Base-by-base conservation (phyloP, 1,140 invertebrate genomes). In the Drosophila pseudoananassae region DNA sequence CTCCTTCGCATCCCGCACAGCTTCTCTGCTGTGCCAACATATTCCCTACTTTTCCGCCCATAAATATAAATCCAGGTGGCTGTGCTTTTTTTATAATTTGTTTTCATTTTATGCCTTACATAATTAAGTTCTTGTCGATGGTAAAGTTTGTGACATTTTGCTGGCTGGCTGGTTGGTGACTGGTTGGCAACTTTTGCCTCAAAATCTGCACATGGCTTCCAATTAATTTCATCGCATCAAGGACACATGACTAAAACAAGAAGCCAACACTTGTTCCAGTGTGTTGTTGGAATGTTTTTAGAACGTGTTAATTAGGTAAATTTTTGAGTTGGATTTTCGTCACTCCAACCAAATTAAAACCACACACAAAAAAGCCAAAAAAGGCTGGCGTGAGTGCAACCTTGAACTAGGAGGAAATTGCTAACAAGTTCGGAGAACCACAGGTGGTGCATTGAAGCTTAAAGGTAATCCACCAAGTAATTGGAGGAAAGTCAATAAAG, bases 111-210 rank as follows among this genome's bases (percentile, higher is more conserved):
- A 40, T 64, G 52, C 53, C 56, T 56, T 65, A 56, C 71, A 75
- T 74, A 74, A 75, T 75, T 75, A 65, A 75, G 58, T 65, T 33
- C 36, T 40, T 56, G 58, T 74, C 70, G 59, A 74, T 51, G 54
- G 46, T 15, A 46, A 74, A 72, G 50, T 61, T 73, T 71, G 15
- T 73, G 45, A 63, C 50, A 64, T 50, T 55, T 25, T 43, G 29
- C 36, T 46, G 15, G 29, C 47, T 53, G 58, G 38, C 29, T 45
- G 25, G 60, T 29, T 17, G 29, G n/a, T 25, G 27, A n/a, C 33
- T 15, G 33, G 31, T 58, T 33, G 31, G 43, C 51, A 71, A 71
- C 65, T 74, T 74, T 63, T 38, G 57, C 25, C 27, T 38, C 12
- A 68, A 68, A 29, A 53, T n/a, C 43, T 52, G 52, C 59, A 57